These are phyloP conservation scores for Ivindomyrus marchei DNA, from an alignment of 2,113 vertebrate genomes.

Conservation along the genomic window DNA sequence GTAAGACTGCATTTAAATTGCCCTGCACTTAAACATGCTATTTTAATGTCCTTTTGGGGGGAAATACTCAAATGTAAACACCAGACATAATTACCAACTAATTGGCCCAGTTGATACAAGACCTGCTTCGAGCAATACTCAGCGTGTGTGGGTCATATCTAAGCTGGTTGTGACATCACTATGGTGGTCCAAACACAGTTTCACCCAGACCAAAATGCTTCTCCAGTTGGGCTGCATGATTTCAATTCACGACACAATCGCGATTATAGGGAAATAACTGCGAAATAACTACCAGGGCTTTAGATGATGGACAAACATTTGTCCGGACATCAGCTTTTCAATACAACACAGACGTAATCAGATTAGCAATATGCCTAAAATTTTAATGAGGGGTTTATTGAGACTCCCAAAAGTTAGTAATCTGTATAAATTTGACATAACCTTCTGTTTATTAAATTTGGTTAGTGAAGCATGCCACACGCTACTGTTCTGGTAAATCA, in stretches of 20 bases:
- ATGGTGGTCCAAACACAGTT: neutral
- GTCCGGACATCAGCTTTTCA: neutral
- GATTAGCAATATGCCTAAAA: neutral
- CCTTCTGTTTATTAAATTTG: neutral
- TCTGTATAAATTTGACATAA: neutral
- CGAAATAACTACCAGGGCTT: neutral
- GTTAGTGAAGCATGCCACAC: neutral
- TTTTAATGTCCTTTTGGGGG: neutral
- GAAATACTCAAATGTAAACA: neutral
- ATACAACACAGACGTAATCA: neutral
- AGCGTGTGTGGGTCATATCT: neutral
- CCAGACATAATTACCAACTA: neutral
- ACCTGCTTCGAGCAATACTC: neutral
- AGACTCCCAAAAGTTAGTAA: neutral
- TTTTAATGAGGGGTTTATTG: neutral
- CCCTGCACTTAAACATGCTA: neutral
- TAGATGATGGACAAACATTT: neutral
- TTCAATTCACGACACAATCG: neutral
- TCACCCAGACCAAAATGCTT: neutral
- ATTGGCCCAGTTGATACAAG: neutral
- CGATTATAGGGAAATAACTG: neutral
- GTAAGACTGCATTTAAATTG: neutral
- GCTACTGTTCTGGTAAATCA: neutral
- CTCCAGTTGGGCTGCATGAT: neutral
- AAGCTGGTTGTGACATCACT: neutral